Percentiles rank a stretch among this genome's conserved stretches.
phyloP scores from a whole-genome alignment of 2,797 vertebrate species.

The Danio tinwini region DNA sequence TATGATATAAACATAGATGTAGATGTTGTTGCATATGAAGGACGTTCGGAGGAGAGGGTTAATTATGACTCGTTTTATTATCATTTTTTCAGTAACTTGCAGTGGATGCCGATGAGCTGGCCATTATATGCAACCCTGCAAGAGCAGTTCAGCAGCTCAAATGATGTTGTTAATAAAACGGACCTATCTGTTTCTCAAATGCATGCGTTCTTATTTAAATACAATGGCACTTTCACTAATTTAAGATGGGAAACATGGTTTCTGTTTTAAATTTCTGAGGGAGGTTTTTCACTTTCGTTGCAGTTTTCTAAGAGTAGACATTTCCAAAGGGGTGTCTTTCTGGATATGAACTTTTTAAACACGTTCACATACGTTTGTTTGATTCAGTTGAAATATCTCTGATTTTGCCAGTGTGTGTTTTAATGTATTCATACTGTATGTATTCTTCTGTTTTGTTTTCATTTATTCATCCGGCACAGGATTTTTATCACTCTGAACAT shows the following conservation, averaged over 20 bases:
- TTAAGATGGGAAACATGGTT: slow-evolving; percentile 44
- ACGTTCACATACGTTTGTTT: slow-evolving; percentile 51
- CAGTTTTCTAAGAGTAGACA: slow-evolving; percentile 32
- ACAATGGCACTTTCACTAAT: slow-evolving; percentile 57
- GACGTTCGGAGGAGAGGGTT: slow-evolving; percentile 38
- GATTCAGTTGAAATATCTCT: slow-evolving; percentile 54
- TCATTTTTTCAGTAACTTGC: slow-evolving; percentile 20
- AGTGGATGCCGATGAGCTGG: slow-evolving; percentile 49
- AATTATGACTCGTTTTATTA: slow-evolving; percentile 28
- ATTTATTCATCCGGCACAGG: slow-evolving; percentile 60
- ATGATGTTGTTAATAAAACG: slow-evolving; percentile 51
- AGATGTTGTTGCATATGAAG: slow-evolving; percentile 52
- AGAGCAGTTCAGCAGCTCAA: slow-evolving; percentile 33
- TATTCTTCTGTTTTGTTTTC: slow-evolving; percentile 64
- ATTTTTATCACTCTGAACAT: slow-evolving; percentile 60
- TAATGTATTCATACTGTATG: slow-evolving; percentile 59
- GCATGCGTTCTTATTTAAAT: slow-evolving; percentile 52
- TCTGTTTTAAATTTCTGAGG: slow-evolving; percentile 55
- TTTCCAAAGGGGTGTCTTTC: slow-evolving; percentile 8
- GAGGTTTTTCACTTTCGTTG: slow-evolving; percentile 54
- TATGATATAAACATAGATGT: slow-evolving; percentile 45
- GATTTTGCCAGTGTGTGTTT: slow-evolving; percentile 60
- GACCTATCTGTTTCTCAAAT: slow-evolving; percentile 58
- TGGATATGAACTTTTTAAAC: slow-evolving; percentile 53
- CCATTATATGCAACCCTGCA: slow-evolving; percentile 62